Evolutionary conservation across 2,113 vertebrate species (phyloP).

Genomic region (Ciconia boyciana): DNA sequence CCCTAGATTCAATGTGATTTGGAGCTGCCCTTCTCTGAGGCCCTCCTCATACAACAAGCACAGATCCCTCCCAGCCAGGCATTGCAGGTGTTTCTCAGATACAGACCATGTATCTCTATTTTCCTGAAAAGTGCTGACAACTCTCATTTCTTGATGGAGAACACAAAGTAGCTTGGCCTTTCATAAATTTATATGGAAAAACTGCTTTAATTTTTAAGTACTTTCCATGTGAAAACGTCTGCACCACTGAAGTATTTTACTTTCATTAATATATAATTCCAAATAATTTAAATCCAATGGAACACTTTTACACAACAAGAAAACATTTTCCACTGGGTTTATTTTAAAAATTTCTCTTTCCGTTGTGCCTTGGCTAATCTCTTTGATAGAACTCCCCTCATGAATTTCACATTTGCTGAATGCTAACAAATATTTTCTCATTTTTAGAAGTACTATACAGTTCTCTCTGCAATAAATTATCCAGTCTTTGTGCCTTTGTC

Average conservation of each 20-base stretch:
- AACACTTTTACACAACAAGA: conserved; percentile 9
- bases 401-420: conserved; percentile 41
- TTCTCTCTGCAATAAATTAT: not conserved
- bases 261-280: conserved; percentile 24
- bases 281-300: not conserved
- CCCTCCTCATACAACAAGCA: not conserved
- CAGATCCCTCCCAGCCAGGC: not conserved
- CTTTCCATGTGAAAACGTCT: not conserved
- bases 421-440: conserved; percentile 14
- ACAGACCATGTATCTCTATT: not conserved
- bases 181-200: not conserved
- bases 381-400: conserved; percentile 20
- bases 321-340: conserved; percentile 37
- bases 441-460: conserved; percentile 20
- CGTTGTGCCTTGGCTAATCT: conserved; percentile 22
- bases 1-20: not conserved
- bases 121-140: not conserved
- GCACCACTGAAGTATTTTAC: not conserved
- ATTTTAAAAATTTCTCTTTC: conserved; percentile 54
- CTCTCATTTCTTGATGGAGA: not conserved
- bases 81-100: not conserved
- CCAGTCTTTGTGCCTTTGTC: conserved; percentile 8
- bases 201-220: conserved; percentile 11
- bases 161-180: not conserved
- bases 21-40: not conserved